Base-by-base conservation (phyloP, 2,888 invertebrate genomes). In the Drosophila pullipes region DNA sequence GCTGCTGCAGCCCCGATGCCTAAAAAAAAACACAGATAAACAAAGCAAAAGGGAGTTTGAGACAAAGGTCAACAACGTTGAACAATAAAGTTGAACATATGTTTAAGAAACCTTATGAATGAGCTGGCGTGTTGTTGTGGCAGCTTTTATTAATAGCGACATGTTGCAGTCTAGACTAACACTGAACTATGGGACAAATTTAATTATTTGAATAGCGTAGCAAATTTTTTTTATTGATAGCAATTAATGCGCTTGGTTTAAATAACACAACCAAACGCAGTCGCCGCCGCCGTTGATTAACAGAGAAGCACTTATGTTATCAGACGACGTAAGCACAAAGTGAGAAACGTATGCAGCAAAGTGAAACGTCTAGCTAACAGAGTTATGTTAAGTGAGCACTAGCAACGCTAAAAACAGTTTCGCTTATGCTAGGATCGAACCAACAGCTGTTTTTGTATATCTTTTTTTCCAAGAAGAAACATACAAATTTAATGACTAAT, bases 51-150 rank as follows among this genome's bases (percentile, higher is more conserved):
- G 54, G 18, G 54, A 73, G 68, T 74, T 75, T 60, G 60, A 72
- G 61, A 22, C 73, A 77, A 81, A 82, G 84, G 80, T 83, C 85
- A 78, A 64, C n/a, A 44, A 39, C 9, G 22, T 22, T 44, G 22
- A 22, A 44, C 22, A 2, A 47, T 47, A 2, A 13, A 25, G 44
- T 61, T 63, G 41, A 74, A 62, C 74, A 80, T 72, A 74, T 79
- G 84, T 60, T 71, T 41, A 53, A 54, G 84, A 85, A 85, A 90
- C 90, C 90, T 91, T 90, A 86, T 83, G 74, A 75, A 84, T 66
- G 74, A 89, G 69, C 35, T 81, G 81, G 44, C 86, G 87, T 60
- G 82, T 66, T 28, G 72, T 64, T 30, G 72, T 54, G 18, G 83
- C 85, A 64, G 82, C 79, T 69, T 78, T 85, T 22, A 89, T 76